A percentile compares a stretch with the other conserved stretches of the same genome.
Evolutionary conservation across 2,888 invertebrate genomes (phyloP).

Genomic region (Lasioglossum zephyrum): DNA sequence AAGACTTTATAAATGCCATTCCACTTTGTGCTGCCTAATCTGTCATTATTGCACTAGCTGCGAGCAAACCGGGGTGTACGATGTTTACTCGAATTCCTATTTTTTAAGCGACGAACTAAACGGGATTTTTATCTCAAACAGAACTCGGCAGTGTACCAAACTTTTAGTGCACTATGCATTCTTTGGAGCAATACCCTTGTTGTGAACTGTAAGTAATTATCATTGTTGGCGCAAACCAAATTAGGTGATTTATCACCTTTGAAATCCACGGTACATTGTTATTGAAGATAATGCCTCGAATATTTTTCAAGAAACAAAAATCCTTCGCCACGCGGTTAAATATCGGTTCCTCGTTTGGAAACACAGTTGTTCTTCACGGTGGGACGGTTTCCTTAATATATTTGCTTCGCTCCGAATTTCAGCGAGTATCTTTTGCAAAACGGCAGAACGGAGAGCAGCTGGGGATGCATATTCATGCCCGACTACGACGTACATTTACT

Average conservation of each 20-base stretch:
- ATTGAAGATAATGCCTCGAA: neutral
- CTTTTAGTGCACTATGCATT: neutral
- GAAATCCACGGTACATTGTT: neutral
- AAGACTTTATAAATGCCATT: neutral
- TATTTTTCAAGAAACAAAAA: neutral
- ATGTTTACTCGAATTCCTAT: neutral
- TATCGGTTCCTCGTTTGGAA: neutral
- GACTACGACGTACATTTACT: constrained; percentile 21
- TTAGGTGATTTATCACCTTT: too few relatives aligned
- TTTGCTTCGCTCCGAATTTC: constrained; percentile 44
- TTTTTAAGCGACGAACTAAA: neutral
- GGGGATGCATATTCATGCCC: constrained; percentile 74
- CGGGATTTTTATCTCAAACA: neutral
- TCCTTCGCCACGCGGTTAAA: neutral
- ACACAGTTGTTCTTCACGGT: neutral
- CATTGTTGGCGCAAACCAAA: too few relatives aligned
- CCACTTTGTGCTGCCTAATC: neutral
- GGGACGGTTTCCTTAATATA: constrained; percentile 43
- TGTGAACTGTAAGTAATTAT: too few relatives aligned
- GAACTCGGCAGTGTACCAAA: neutral
- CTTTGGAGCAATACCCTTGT: neutral
- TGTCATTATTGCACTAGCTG: neutral
- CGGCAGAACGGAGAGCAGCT: constrained; percentile 62
- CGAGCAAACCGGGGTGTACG: neutral
- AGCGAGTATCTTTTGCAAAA: constrained; percentile 25